phyloP scores from a whole-genome alignment of 2,888 invertebrate species.

The Camptogramma bilineatum region DNA sequence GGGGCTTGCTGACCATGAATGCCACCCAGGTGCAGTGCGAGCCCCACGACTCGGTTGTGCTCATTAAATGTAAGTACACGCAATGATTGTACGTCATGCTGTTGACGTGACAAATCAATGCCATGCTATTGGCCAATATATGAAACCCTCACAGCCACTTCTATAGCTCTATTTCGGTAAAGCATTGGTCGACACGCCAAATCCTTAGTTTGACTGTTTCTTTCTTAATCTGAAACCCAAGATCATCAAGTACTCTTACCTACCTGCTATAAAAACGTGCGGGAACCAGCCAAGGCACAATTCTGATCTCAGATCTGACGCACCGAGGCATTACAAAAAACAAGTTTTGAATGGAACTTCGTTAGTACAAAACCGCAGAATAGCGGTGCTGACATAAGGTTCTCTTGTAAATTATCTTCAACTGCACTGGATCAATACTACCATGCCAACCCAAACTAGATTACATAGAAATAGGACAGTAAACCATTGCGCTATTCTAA shows the following conservation, averaged over 20 bases:
- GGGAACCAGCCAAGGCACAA: not conserved
- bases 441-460: conserved; percentile 20
- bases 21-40: conserved; percentile 88
- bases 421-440: conserved; percentile 23
- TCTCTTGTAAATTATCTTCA: conserved; percentile 10
- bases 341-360: conserved; percentile 23
- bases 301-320: conserved; percentile 10
- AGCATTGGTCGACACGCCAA: not conserved
- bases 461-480: not conserved
- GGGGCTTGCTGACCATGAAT: conserved; percentile 84
- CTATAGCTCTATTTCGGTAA: not conserved
- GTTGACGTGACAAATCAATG: conserved; percentile 26
- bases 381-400: conserved; percentile 25
- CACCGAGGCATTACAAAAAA: conserved; percentile 19
- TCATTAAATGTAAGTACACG: conserved; percentile 89
- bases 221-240: not conserved
- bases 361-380: conserved; percentile 12
- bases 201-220: not conserved
- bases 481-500: not conserved
- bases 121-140: conserved; percentile 12
- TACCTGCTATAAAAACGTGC: not conserved
- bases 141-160: not conserved
- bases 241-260: not conserved
- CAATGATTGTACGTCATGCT: conserved; percentile 33
- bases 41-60: conserved; percentile 89